Conservation (phyloP, 2,113 vertebrate species). For the Mormoops blainvillei region DNA sequence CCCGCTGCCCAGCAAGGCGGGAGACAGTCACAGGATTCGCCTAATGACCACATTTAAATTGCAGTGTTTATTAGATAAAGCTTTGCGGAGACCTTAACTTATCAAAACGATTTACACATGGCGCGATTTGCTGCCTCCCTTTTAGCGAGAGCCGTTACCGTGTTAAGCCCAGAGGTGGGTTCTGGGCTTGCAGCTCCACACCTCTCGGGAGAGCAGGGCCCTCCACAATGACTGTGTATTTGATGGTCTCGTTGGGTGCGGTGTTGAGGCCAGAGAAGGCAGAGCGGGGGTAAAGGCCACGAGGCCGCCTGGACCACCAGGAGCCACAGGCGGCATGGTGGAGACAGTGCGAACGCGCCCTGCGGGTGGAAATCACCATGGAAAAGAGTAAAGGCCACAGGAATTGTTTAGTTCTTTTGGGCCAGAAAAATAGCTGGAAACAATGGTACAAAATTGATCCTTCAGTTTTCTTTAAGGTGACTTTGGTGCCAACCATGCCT, state of each 20-base stretch:
- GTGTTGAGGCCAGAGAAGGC: neutral
- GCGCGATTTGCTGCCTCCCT: neutral
- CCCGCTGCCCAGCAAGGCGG: neutral
- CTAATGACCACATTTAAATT: neutral
- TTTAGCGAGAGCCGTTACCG: neutral
- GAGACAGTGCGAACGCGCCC: neutral
- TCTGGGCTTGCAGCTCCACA: neutral
- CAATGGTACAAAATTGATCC: neutral
- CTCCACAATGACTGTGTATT: neutral
- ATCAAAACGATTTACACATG: neutral
- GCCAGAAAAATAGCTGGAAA: constrained; percentile 4
- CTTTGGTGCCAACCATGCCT: neutral
- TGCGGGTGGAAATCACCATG: neutral
- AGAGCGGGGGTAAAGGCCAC: neutral
- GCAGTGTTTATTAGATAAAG: neutral
- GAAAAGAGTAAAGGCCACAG: neutral
- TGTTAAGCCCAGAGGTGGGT: neutral
- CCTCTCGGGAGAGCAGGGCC: neutral
- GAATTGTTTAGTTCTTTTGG: neutral
- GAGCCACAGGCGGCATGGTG: neutral
- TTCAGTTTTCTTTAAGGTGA: neutral
- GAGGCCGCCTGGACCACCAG: neutral
- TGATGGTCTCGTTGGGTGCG: neutral
- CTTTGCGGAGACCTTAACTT: neutral
- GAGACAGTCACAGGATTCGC: neutral